Percentiles rank a stretch among this genome's conserved stretches.
Evolutionary conservation across 2,113 vertebrate species (phyloP).

Genomic region (Gymnocephalus cernua): DNA sequence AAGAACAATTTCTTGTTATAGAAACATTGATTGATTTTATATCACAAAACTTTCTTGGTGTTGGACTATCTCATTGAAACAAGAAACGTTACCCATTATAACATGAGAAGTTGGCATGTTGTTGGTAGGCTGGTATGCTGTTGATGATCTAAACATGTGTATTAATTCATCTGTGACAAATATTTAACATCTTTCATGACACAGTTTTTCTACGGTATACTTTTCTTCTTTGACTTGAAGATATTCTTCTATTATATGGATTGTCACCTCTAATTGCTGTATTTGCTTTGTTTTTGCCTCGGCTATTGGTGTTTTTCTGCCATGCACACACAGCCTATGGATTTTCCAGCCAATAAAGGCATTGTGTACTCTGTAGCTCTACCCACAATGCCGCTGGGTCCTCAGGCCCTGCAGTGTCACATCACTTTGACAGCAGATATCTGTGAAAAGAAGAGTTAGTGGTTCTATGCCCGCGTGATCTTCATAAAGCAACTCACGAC

Average conservation of each 20-base stretch:
- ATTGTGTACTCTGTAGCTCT: slow-evolving; percentile 29
- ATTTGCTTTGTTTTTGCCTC: slow-evolving; percentile 10
- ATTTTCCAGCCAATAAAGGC: slow-evolving; percentile 29
- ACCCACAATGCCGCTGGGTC: slow-evolving; percentile 58
- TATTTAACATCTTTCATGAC: not conserved
- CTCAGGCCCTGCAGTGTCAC: slow-evolving; percentile 25
- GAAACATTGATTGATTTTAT: not conserved
- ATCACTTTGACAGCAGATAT: slow-evolving; percentile 46
- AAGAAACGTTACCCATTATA: too few relatives aligned
- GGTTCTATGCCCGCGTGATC: not conserved
- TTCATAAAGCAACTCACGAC: slow-evolving; percentile 1
- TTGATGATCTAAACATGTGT: too few relatives aligned
- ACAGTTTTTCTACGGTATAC: not conserved
- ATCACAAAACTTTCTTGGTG: not conserved
- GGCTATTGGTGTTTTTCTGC: slow-evolving; percentile 13
- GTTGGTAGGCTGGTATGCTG: too few relatives aligned
- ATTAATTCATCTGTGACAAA: not conserved
- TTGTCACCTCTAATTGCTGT: slow-evolving; percentile 43
- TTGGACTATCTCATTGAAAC: not conserved
- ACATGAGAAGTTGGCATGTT: too few relatives aligned
- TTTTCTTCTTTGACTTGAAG: not conserved
- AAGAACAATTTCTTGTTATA: not conserved
- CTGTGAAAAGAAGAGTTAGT: slow-evolving; percentile 34
- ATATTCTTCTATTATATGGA: not conserved
- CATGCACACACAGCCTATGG: not conserved